Conservation (phyloP, 2,113 vertebrate species). For the Corydoras maculifer region DNA sequence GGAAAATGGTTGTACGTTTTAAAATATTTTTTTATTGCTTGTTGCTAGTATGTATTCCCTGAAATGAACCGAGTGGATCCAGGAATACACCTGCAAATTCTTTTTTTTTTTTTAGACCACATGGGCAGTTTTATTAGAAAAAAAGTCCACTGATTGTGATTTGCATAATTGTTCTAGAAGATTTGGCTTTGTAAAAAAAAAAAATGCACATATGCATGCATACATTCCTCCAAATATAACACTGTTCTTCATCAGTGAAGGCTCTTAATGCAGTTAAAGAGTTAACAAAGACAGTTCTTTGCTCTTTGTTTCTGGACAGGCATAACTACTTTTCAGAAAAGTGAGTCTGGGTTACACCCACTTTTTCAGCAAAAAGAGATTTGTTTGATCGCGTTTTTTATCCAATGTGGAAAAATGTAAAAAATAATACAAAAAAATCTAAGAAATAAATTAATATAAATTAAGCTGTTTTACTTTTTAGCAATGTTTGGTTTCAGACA, state of each 20-base stretch:
- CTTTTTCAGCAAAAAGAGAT: not conserved
- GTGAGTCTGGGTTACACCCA: not conserved
- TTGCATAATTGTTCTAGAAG: constrained; percentile 40
- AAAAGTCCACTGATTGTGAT: constrained; percentile 31
- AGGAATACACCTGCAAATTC: constrained; percentile 17
- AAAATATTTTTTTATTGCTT: constrained; percentile 40
- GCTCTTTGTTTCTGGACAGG: constrained; percentile 19
- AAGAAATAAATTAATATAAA: constrained; percentile 45
- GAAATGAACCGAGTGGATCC: constrained; percentile 12
- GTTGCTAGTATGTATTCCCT: constrained; percentile 23
- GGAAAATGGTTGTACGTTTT: not conserved
- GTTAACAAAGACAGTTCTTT: constrained; percentile 5
- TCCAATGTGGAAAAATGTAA: no score
- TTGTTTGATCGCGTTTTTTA: constrained; percentile 12
- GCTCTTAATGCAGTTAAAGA: constrained; percentile 12
- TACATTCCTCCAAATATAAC: constrained; percentile 34
- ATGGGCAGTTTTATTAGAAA: constrained; percentile 20
- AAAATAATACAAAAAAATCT: constrained; percentile 33
- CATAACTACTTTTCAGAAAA: constrained; percentile 3
- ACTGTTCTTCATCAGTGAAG: constrained; percentile 24
- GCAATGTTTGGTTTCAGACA: constrained; percentile 63
- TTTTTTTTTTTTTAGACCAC: constrained; percentile 4
- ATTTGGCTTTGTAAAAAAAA: constrained; percentile 34
- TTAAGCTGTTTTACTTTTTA: constrained; percentile 57
- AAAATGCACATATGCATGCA: constrained; percentile 29